Evolutionary conservation across 2,113 vertebrate genomes (phyloP).

Genomic region (Montifringilla adamsi): DNA sequence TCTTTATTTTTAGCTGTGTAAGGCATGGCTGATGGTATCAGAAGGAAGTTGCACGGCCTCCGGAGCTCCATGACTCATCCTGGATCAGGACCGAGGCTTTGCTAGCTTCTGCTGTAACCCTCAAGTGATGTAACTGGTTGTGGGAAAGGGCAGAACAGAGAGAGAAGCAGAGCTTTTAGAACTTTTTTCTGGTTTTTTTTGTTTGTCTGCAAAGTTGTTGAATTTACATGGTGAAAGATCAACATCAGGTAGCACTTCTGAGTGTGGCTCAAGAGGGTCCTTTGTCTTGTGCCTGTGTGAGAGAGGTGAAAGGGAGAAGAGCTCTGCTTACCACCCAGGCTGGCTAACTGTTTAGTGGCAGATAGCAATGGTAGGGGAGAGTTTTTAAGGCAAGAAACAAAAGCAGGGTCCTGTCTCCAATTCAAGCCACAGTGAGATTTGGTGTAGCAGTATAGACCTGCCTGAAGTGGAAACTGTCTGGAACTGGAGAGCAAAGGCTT

Average conservation of each 20-base stretch:
- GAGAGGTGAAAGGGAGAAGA: not conserved
- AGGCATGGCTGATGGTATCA: conserved; percentile 19
- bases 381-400: not conserved
- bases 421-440: not conserved
- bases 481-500: not conserved
- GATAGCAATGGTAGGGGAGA: not conserved
- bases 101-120: not conserved
- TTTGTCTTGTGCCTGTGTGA: not conserved
- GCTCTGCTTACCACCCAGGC: not conserved
- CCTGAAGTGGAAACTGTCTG: not conserved
- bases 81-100: conserved; percentile 14
- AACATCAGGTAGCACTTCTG: not conserved
- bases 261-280: not conserved
- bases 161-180: not conserved
- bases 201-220: not conserved
- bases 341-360: not conserved
- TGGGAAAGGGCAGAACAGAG: not conserved
- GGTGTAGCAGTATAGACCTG: not conserved
- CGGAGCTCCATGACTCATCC: not conserved
- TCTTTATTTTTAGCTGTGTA: conserved; percentile 35
- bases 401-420: not conserved
- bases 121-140: not conserved
- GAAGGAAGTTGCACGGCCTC: not conserved
- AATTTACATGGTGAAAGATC: not conserved
- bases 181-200: not conserved